Evolutionary conservation across 2,888 invertebrate species (phyloP).

Genomic region (Ophion costatus): DNA sequence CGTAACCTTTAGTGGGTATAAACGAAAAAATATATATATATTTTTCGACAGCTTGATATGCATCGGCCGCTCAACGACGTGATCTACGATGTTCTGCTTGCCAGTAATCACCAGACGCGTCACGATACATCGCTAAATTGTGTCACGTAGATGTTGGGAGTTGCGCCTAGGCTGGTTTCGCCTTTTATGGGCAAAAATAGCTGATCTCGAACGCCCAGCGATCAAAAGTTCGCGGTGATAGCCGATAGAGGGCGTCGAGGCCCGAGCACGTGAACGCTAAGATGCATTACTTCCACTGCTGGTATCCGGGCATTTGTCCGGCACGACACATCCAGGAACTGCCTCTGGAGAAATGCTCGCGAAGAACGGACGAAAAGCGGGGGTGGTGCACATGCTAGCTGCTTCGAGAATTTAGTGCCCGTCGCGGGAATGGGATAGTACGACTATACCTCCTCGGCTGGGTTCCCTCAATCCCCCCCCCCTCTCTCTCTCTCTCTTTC

Average conservation of each 20-base stretch:
- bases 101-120: background rate
- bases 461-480: too few species aligned
- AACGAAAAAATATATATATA: too few species aligned
- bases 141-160: background rate
- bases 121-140: background rate
- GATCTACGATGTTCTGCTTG: background rate
- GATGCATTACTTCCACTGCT: constrained; percentile 83
- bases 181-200: constrained; percentile 5
- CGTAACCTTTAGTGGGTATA: constrained; percentile 44
- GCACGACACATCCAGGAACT: constrained; percentile 82
- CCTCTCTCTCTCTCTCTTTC: constrained; percentile 24
- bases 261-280: constrained; percentile 72
- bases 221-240: constrained; percentile 27
- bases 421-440: constrained; percentile 61
- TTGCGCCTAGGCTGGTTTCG: background rate
- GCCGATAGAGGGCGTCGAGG: constrained; percentile 20
- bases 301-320: constrained; percentile 83
- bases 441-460: constrained; percentile 47
- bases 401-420: constrained; percentile 77
- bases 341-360: constrained; percentile 67
- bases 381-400: constrained; percentile 59
- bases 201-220: constrained; percentile 16
- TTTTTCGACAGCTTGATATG: too few species aligned
- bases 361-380: constrained; percentile 59
- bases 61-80: background rate